Evolutionary conservation across 2,113 vertebrate genomes (phyloP).

Genomic region (Podilymbus podiceps): DNA sequence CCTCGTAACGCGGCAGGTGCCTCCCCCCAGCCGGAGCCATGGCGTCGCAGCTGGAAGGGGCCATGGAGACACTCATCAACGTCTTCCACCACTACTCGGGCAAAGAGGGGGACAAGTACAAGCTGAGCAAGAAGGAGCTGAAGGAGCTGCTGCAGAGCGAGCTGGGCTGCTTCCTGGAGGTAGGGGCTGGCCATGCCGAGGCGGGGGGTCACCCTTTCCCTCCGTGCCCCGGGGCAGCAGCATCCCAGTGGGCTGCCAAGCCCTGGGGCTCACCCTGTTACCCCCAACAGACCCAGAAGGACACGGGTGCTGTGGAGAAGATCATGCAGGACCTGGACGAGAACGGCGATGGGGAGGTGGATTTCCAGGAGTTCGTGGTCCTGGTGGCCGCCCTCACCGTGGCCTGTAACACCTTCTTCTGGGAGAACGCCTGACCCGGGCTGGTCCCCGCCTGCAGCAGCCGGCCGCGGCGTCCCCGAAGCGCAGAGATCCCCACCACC

Average conservation of each 20-base stretch:
- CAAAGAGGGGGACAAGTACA: conserved; percentile 90
- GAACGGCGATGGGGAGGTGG: conserved; percentile 86
- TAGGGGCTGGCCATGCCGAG: conserved; percentile 47
- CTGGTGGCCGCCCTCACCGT: conserved; percentile 89
- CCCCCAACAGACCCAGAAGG: conserved; percentile 76
- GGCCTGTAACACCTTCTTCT: conserved; percentile 91
- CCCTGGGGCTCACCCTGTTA: neutral
- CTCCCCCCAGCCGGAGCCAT: conserved; percentile 50
- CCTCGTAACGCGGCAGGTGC: fast-evolving
- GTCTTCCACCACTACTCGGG: conserved; percentile 89
- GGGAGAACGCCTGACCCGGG: conserved; percentile 72
- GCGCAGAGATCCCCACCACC: fast-evolving
- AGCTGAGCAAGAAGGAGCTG: conserved; percentile 88
- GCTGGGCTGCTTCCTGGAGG: conserved; percentile 80
- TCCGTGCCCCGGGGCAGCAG: fast-evolving
- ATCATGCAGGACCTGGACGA: conserved; percentile 90
- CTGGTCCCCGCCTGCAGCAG: fast-evolving
- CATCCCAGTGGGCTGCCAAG: neutral
- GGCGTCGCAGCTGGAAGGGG: conserved; percentile 78
- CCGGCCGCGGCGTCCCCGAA: fast-evolving
- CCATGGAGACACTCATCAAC: conserved; percentile 83
- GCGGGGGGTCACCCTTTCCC: neutral
- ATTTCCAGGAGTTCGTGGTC: conserved; percentile 92
- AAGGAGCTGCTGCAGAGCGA: conserved; percentile 83
- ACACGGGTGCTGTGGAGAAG: conserved; percentile 81